Conservation (phyloP, 2,113 vertebrate species). For the Chamaetylas fuelleborni region DNA sequence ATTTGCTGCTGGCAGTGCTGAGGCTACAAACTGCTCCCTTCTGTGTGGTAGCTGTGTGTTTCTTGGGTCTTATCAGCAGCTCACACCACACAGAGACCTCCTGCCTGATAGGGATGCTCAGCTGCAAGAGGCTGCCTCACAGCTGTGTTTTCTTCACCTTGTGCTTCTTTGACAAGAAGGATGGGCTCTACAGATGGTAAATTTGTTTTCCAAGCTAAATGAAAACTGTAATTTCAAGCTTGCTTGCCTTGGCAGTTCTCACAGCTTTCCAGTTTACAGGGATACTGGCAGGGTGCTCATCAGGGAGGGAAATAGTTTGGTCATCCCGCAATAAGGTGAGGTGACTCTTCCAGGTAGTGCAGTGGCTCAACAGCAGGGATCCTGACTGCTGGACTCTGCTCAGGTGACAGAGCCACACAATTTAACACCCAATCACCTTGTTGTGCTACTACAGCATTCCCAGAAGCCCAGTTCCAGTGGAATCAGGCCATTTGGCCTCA, state of each 20-base stretch:
- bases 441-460: neutral
- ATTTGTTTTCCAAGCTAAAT: neutral
- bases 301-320: neutral
- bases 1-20: neutral
- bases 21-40: neutral
- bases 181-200: neutral
- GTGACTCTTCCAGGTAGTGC: neutral
- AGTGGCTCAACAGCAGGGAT: neutral
- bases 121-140: neutral
- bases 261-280: neutral
- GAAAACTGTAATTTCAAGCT: slow-evolving; percentile 5
- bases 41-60: neutral
- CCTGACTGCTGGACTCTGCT: neutral
- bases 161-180: neutral
- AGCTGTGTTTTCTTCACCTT: slow-evolving; percentile 17
- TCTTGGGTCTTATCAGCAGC: slow-evolving; percentile 26
- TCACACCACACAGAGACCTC: slow-evolving; percentile 3
- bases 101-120: neutral
- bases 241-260: neutral
- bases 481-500: neutral
- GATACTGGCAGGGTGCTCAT: neutral
- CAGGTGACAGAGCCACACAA: neutral
- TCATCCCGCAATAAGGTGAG: neutral
- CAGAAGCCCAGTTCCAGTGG: neutral
- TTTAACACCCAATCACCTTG: neutral